Conservation (phyloP, 2,888 invertebrate species). For the Fragum fragum region DNA sequence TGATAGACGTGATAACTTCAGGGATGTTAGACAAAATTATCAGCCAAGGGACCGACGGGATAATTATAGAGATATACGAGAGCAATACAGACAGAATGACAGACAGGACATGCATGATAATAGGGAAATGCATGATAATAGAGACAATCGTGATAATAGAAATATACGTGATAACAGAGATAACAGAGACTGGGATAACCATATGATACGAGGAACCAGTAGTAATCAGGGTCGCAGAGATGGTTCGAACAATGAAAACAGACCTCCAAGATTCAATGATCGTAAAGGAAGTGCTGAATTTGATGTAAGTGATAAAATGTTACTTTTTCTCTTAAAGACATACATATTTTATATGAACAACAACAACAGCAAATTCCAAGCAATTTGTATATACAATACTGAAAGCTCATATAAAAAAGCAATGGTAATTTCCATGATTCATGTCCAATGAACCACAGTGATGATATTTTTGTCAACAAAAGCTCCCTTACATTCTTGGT, state of each 20-base stretch:
- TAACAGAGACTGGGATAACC: conserved; percentile 16
- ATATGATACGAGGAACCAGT: neutral
- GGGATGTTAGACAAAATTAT: conserved; percentile 26
- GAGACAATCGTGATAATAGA: neutral
- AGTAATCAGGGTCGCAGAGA: conserved; percentile 39
- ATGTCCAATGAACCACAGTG: too few species aligned
- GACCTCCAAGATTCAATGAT: conserved; percentile 23
- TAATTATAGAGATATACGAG: conserved; percentile 60
- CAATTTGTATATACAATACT: too few species aligned
- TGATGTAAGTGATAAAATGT: neutral
- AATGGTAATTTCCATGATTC: too few species aligned
- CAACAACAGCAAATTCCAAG: too few species aligned
- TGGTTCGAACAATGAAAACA: conserved; percentile 47
- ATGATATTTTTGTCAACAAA: too few species aligned
- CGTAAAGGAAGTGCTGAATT: neutral
- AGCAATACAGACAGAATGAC: conserved; percentile 50
- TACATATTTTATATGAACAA: too few species aligned
- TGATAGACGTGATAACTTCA: conserved; percentile 35
- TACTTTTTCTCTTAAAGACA: too few species aligned
- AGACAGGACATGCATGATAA: conserved; percentile 16
- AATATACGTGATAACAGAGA: neutral
- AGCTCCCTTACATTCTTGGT: too few species aligned
- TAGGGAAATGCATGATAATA: neutral
- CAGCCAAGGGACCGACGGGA: conserved; percentile 43
- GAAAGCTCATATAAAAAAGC: too few species aligned